phyloP scores from a whole-genome alignment of 2,888 invertebrate species.

The Eristalinus aeneus region DNA sequence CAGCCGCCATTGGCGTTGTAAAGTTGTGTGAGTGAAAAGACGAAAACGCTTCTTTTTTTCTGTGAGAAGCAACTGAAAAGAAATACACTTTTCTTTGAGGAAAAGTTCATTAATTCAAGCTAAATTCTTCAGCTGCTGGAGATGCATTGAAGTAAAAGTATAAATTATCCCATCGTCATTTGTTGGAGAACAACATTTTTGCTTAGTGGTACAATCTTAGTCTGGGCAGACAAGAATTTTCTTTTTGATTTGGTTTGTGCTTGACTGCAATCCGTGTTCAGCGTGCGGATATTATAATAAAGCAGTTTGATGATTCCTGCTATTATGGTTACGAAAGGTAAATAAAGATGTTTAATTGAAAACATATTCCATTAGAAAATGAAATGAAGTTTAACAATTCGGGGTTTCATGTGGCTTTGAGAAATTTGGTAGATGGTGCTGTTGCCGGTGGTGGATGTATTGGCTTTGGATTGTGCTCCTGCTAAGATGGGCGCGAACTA shows the following conservation, averaged over 20 bases:
- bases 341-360: neutral
- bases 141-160: conserved; percentile 3
- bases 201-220: neutral
- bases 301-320: conserved; percentile 23
- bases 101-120: conserved; percentile 15
- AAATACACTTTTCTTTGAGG: conserved; percentile 39
- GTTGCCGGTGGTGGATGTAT: neutral
- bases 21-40: conserved; percentile 46
- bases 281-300: neutral
- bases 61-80: neutral
- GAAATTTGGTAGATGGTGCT: conserved; percentile 27
- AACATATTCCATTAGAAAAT: neutral
- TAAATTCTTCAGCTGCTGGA: neutral
- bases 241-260: neutral
- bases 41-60: conserved; percentile 44
- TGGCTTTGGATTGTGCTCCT: conserved; percentile 7
- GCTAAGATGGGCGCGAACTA: neutral
- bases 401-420: neutral
- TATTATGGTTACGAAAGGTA: conserved; percentile 45
- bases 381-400: neutral
- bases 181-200: neutral
- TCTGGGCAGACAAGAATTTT: neutral
- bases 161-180: neutral
- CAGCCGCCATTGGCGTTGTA: conserved; percentile 26
- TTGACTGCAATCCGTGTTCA: neutral